phyloP scores from a whole-genome alignment of 2,888 invertebrate species.

The Metacarcinus magister region DNA sequence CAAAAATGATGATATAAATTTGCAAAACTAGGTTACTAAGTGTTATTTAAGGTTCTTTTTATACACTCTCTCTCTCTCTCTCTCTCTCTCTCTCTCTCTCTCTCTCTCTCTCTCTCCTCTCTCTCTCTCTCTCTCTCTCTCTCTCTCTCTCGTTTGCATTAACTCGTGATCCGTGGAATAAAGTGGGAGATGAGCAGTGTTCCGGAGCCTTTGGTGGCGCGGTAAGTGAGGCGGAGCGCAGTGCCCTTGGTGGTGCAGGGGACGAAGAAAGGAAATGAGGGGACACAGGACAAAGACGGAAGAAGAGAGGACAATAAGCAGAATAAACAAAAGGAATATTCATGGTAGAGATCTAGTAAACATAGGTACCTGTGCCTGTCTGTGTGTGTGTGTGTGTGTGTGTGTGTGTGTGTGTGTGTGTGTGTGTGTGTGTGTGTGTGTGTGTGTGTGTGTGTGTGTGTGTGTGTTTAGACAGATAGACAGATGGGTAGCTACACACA shows the following conservation, averaged over 20 bases:
- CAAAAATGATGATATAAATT: neutral
- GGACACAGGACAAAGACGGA: neutral
- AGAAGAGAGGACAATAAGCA: slow-evolving; percentile 15
- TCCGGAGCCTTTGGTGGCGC: neutral
- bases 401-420: slow-evolving; percentile 53
- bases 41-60: neutral
- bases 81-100: neutral
- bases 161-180: neutral
- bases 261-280: slow-evolving; percentile 11
- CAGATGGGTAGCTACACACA: neutral
- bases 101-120: slow-evolving; percentile 22
- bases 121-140: neutral
- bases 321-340: neutral
- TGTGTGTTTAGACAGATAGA: neutral
- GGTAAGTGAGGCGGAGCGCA: neutral
- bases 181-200: neutral
- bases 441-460: too few species aligned
- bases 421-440: slow-evolving; percentile 42
- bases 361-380: neutral
- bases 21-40: slow-evolving; percentile 41
- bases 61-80: neutral
- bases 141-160: neutral
- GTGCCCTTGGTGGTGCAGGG: neutral
- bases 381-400: slow-evolving; percentile 49
- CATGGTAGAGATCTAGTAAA: neutral